phyloP scores from a whole-genome alignment of 1,140 invertebrate genomes.

The Bathynomus jamesi region DNA sequence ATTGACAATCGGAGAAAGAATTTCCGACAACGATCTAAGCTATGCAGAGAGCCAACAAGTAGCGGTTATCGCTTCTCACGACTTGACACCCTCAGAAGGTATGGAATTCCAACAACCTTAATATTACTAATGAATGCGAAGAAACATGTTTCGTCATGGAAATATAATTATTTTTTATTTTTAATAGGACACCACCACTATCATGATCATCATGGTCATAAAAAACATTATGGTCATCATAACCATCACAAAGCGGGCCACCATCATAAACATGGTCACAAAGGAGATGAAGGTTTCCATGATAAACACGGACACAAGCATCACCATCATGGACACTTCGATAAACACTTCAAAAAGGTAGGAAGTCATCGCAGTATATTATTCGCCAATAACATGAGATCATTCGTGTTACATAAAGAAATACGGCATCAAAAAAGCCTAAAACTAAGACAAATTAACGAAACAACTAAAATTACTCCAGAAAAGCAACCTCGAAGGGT shows the following conservation, averaged over 20 bases:
- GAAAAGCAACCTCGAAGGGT: no score
- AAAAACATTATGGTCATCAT: background rate
- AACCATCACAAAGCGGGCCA: slow-evolving; percentile 24
- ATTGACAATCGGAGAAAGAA: background rate
- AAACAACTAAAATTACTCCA: no score
- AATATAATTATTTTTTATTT: background rate
- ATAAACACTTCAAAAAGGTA: slow-evolving; percentile 11
- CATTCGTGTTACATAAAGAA: no score
- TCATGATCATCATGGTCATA: background rate
- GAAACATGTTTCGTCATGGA: background rate
- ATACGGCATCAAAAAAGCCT: no score
- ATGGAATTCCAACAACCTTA: no score
- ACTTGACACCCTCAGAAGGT: background rate
- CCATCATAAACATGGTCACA: slow-evolving; percentile 24
- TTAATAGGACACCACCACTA: background rate
- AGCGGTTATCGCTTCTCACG: background rate
- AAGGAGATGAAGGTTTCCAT: slow-evolving; percentile 27
- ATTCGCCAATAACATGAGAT: no score
- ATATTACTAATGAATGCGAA: background rate
- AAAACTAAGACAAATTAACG: no score
- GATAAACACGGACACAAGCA: slow-evolving; percentile 21
- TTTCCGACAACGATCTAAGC: background rate
- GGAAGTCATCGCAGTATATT: no score
- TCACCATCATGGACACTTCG: slow-evolving; percentile 18
- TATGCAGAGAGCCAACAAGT: background rate